Base-by-base conservation (phyloP, 2,113 vertebrate species). In the Proteles cristata region DNA sequence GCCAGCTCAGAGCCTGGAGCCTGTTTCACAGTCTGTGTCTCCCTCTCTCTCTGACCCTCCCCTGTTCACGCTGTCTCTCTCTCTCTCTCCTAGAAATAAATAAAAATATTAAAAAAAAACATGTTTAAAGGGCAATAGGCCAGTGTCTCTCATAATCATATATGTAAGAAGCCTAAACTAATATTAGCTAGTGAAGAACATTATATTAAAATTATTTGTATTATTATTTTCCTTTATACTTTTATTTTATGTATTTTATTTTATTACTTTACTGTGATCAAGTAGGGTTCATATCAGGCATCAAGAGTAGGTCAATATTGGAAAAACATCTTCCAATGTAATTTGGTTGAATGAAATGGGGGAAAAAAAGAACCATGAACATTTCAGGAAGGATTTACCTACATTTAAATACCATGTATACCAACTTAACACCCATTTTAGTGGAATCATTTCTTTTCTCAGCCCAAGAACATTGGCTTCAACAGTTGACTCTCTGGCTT, bases 101-200 rank as follows among this genome's bases (percentile, higher is more conserved):
- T n/a, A n/a, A n/a, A n/a, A n/a, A n/a, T n/a, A n/a, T n/a, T n/a
- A n/a, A n/a, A n/a, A n/a, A n/a, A n/a, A n/a, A n/a, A n/a, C n/a
- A 94, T 0, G 68, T 90, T 88, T 53, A 74, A 76, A 39, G 58
- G 45, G 35, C 2, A 71, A 21, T 48, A 94, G 7, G 43, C n/a
- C 17, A 73, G 8, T 61, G 26, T 35, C 33, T 89, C 50, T 77
- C 71, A 82, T 21, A 71, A 55, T 83, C 71, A 80, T 53, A 85
- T 79, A 68, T 68, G 10, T n/a, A 94, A 96, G 84, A 94, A 71
- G 11, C 12, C 50, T 81, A 80, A 94, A 26, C 80, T 33, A 91
- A 88, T 74, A 84, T 50, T 73, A 94, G 45, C 31, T 45, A 53
- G n/a, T 85, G 53, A 33, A 86, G 84, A 77, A 31, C 6, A 79